Conservation (phyloP, 2,113 vertebrate species). For the Acanthochromis polyacanthus region DNA sequence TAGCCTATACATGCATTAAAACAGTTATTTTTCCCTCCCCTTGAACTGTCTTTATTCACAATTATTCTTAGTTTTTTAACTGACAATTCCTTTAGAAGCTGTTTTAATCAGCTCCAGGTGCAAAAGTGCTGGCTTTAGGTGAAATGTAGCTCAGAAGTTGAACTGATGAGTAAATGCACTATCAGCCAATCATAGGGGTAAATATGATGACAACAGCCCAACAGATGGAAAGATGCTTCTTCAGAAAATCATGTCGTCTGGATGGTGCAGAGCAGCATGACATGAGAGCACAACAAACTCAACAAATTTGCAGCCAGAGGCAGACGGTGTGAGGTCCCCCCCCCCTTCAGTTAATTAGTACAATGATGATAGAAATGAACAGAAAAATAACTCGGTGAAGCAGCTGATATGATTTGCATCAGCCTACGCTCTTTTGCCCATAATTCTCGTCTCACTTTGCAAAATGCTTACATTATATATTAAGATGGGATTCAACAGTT, state of each 20-base stretch:
- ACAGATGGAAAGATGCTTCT: background rate
- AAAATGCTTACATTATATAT: background rate
- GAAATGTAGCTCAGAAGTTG: background rate
- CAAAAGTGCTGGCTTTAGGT: background rate
- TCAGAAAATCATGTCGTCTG: slow-evolving; percentile 6
- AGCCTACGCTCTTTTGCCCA: background rate
- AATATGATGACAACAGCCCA: background rate
- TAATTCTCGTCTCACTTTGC: background rate
- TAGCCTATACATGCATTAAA: background rate
- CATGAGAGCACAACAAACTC: background rate
- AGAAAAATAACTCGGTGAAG: background rate
- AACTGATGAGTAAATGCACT: background rate
- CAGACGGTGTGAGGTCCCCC: background rate
- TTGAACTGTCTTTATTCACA: background rate
- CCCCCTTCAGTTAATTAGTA: background rate
- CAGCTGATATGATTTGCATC: slow-evolving; percentile 1
- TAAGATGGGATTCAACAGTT: slow-evolving; percentile 2
- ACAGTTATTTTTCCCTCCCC: background rate
- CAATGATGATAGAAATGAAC: slow-evolving; percentile 2
- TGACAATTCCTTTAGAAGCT: no score
- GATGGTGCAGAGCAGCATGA: background rate
- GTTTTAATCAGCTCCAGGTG: background rate
- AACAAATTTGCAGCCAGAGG: background rate
- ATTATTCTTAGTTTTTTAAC: no score
- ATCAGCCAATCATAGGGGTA: background rate